Evolutionary conservation across 2,888 invertebrate genomes (phyloP), one percentile per base, ranked within the genome.

Genomic region (Cephalotes varians): DNA sequence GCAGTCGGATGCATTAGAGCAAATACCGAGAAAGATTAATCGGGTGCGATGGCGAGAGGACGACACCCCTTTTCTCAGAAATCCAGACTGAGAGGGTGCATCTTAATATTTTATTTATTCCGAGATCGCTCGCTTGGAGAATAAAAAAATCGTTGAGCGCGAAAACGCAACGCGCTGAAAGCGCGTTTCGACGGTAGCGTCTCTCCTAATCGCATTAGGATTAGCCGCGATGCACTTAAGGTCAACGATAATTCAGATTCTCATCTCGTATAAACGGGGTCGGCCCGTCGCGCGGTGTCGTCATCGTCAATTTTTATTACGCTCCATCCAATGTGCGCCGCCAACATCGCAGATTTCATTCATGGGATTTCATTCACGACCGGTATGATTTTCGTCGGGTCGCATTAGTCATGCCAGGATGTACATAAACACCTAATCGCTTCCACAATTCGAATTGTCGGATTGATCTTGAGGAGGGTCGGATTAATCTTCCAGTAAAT

Each of bases 1-100:
- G 31, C 54, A 60, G 60, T 62, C 34, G 62, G 49, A 25, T 62
- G 62, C 44, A 47, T 79, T 58, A 58, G 77, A 56, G 18, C 71
- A 56, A 79, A 49, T 34, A 56, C n/a, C 56, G 47, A 69, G 71
- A 12, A 69, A 79, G 71, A 79, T 79, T 71, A 54, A 56, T 71
- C 69, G 71, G 40, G 4, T 51, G 37, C n/a, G 56, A 79, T 10
- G 51, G 6, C 25, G 37, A 51, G 31, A 31, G 54, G 21, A 18
- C 21, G 69, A 34, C 69, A 47, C 10, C 12, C 18, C 18, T 44
- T 47, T 71, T 71, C 47, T 56, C 25, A 47, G 44, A 77, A 37
- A 56, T 34, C 7, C 31, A 40, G 1, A 6, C 76, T 40, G 31
- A 31, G 21, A 4, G 37, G 31, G 28, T 31, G 69, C 25, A 15